Conservation (phyloP, 2,113 vertebrate species). For the Nanorana parkeri region DNA sequence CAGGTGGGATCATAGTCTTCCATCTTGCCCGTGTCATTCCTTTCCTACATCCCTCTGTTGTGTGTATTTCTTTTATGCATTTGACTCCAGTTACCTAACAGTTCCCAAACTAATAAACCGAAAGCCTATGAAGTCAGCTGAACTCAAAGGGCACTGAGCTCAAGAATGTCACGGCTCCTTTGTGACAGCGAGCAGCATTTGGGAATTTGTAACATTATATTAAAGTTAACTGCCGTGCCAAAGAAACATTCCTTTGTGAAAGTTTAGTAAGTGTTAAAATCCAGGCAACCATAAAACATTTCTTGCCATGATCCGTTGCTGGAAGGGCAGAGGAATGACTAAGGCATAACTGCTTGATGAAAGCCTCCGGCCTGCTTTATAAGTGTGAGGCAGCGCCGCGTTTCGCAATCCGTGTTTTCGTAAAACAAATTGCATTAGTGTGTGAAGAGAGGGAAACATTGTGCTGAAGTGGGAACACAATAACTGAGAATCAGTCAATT, state of each 20-base stretch:
- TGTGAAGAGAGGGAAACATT: background rate
- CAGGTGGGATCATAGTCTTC: too few relatives aligned
- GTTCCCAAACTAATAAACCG: constrained; percentile 25
- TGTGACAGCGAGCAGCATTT: background rate
- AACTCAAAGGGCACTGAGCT: background rate
- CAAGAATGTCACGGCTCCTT: background rate
- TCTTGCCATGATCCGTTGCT: background rate
- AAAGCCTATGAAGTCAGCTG: background rate
- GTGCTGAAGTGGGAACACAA: too few relatives aligned
- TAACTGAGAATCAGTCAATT: too few relatives aligned
- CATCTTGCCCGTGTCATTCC: too few relatives aligned
- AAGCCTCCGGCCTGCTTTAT: constrained; percentile 30
- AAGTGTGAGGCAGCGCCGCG: background rate
- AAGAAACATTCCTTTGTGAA: constrained; percentile 5
- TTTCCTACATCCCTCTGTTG: background rate
- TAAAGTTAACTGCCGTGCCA: constrained; percentile 14
- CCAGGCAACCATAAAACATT: background rate
- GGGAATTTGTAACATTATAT: constrained; percentile 28
- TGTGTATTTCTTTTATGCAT: background rate
- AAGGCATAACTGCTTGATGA: constrained; percentile 24
- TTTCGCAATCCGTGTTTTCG: constrained; percentile 30
- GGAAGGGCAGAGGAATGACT: constrained; percentile 21
- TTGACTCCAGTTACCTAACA: constrained; percentile 26
- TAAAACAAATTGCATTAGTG: constrained; percentile 12
- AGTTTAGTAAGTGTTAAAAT: constrained; percentile 38